phyloP scores from a whole-genome alignment of 2,888 invertebrate species.

The Dorcus hopei region DNA sequence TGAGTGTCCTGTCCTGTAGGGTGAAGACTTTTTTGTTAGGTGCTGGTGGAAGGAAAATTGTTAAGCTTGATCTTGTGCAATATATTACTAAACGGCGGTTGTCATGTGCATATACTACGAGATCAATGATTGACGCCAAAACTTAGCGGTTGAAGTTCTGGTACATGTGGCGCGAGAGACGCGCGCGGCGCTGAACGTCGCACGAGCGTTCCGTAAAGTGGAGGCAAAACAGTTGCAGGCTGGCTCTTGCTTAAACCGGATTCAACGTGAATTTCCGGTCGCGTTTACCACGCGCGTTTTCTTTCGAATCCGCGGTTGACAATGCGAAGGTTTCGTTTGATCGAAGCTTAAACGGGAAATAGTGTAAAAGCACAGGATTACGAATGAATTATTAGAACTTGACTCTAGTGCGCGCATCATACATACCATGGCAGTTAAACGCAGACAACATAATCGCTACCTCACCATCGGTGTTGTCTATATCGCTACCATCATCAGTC shows the following conservation, averaged over 20 bases:
- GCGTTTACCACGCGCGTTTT: constrained; percentile 7
- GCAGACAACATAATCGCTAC: constrained; percentile 46
- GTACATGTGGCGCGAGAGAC: constrained; percentile 36
- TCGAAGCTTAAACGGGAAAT: too few species aligned
- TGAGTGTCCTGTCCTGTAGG: background rate
- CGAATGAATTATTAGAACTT: constrained; percentile 15
- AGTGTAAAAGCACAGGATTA: constrained; percentile 12
- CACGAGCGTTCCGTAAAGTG: constrained; percentile 29
- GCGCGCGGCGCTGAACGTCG: constrained; percentile 37
- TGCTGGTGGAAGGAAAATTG: constrained; percentile 21
- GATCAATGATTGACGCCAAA: constrained; percentile 42
- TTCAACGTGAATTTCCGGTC: constrained; percentile 7
- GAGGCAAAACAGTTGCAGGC: constrained; percentile 42
- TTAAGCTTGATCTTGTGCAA: constrained; percentile 27
- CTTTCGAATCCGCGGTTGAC: background rate
- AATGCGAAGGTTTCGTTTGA: background rate
- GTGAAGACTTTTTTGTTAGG: constrained; percentile 1
- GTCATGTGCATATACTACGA: constrained; percentile 41
- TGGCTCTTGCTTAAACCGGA: constrained; percentile 32
- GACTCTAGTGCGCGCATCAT: background rate
- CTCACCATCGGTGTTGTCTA: constrained; percentile 59
- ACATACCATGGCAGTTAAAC: constrained; percentile 31
- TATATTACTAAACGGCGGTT: constrained; percentile 32
- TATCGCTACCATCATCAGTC: constrained; percentile 60
- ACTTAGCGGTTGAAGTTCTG: constrained; percentile 32